A percentile compares a stretch with the other conserved stretches of the same genome.
Evolutionary conservation across 92 coral and sea anemone species (phyloP).

Genomic region (Phenganax marumi): DNA sequence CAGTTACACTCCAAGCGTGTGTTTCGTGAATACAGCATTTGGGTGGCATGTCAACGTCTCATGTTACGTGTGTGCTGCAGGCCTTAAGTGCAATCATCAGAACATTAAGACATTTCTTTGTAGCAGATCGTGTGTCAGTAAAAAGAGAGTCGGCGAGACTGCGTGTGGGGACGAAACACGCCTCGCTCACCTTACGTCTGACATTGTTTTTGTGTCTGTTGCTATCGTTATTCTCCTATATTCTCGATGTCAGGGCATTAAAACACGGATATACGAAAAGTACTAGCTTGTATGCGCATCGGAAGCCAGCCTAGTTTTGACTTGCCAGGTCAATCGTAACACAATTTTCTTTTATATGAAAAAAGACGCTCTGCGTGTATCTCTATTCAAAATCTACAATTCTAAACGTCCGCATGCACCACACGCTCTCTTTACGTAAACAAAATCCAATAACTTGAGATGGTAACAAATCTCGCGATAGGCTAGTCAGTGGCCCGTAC

Average conservation of each 20-base stretch:
- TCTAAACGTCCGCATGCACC: slow-evolving; percentile 5
- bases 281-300: background rate
- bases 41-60: background rate
- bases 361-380: slow-evolving; percentile 5
- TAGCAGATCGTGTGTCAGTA: background rate
- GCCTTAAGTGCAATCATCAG: background rate
- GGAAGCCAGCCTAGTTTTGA: background rate
- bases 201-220: background rate
- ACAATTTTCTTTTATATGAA: background rate
- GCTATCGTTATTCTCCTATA: background rate
- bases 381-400: background rate
- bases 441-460: background rate
- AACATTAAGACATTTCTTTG: background rate
- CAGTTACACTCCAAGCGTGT: slow-evolving; percentile 3
- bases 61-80: background rate
- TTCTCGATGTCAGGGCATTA: background rate
- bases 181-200: background rate
- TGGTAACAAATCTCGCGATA: too few relatives aligned
- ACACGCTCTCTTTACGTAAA: background rate
- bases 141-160: background rate
- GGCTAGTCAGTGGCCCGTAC: too few relatives aligned
- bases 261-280: background rate
- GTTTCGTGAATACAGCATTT: slow-evolving; percentile 1
- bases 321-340: background rate
- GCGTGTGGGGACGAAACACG: background rate